Conservation (phyloP, 2,888 invertebrate genomes). For the Amphipoea lucens region DNA sequence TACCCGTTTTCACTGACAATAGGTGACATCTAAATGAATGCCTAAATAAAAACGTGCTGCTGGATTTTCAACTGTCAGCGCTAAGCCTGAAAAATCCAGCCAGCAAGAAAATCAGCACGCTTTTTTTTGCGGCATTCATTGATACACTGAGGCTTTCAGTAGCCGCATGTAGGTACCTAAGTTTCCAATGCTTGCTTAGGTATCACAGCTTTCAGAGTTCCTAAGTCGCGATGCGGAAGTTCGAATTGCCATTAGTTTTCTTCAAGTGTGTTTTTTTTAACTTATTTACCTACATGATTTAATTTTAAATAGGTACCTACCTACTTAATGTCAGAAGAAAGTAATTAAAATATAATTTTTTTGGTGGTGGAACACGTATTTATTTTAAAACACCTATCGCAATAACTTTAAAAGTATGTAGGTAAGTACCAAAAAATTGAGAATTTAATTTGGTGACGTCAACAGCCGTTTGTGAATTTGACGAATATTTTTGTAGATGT, state of each 20-base stretch:
- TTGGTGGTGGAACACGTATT: neutral
- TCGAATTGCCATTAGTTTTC: neutral
- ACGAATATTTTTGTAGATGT: conserved; percentile 13
- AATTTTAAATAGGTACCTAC: neutral
- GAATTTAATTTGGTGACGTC: neutral
- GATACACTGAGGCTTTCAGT: neutral
- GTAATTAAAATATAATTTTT: conserved; percentile 2
- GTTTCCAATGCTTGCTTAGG: neutral
- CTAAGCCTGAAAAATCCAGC: too few relatives aligned
- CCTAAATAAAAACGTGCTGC: too few relatives aligned
- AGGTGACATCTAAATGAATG: too few relatives aligned
- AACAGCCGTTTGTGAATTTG: neutral
- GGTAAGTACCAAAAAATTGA: neutral
- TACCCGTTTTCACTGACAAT: too few relatives aligned
- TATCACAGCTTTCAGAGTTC: neutral
- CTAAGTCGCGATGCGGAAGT: neutral
- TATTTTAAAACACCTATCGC: conserved; percentile 10
- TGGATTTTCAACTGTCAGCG: too few relatives aligned
- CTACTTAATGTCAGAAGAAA: neutral
- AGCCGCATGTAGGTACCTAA: neutral
- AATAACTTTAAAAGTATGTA: conserved; percentile 8
- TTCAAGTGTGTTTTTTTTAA: too few relatives aligned
- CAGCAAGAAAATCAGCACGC: too few relatives aligned
- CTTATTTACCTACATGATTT: neutral
- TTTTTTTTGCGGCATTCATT: too few relatives aligned